A percentile compares a stretch with the other conserved stretches of the same genome.
These are phyloP conservation scores for Peromyscus nudipes DNA, from an alignment of 2,797 vertebrate genomes.

Conservation along the genomic window DNA sequence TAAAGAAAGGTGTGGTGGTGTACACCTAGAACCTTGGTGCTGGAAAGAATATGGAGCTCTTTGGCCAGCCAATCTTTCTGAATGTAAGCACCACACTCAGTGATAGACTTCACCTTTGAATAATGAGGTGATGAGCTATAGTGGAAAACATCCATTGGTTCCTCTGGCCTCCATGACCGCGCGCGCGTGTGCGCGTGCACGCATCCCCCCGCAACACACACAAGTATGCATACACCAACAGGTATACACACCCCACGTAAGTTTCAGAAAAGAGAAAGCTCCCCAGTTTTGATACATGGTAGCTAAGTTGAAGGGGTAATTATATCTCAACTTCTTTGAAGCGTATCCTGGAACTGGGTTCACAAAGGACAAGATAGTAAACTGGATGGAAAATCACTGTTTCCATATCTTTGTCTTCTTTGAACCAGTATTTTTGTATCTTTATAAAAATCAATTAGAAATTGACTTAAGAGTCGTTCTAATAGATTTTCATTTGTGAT, in stretches of 20 bases:
- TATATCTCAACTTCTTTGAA: background rate
- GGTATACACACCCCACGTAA: background rate
- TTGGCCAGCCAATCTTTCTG: background rate
- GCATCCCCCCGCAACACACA: background rate
- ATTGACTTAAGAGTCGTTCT: background rate
- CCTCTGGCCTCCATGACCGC: background rate
- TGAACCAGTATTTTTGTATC: background rate
- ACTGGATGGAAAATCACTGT: background rate
- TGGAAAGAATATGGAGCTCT: no score
- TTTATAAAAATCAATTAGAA: background rate
- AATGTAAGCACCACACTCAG: background rate
- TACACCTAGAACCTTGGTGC: background rate
- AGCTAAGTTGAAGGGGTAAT: background rate
- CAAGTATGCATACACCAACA: background rate
- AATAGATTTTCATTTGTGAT: background rate
- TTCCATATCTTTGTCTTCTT: background rate
- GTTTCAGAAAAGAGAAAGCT: background rate
- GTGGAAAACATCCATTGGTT: no score
- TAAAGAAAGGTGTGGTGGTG: no score
- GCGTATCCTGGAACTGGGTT: background rate
- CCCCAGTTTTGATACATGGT: background rate
- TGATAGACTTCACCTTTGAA: background rate
- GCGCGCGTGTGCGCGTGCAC: no score
- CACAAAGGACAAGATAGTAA: background rate
- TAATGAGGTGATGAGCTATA: background rate